Conservation (phyloP, 53 echinoderm and acorn worm species). For the Holothuria scabra region DNA sequence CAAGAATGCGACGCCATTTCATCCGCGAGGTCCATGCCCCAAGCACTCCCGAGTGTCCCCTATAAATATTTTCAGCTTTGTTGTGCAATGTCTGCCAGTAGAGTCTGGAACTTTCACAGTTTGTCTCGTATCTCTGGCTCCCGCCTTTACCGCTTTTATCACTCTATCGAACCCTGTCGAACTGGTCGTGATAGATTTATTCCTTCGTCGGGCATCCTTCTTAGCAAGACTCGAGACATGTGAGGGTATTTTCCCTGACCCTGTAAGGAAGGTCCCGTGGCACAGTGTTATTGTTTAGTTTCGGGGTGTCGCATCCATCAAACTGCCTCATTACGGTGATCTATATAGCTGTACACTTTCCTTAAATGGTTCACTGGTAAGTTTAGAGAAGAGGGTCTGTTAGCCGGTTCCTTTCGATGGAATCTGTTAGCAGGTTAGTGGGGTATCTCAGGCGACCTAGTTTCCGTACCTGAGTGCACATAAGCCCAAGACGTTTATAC, state of each 20-base stretch:
- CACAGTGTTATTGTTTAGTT: conserved; percentile 20
- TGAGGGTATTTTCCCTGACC: conserved; percentile 22
- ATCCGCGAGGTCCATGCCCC: no score
- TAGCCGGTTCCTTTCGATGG: no score
- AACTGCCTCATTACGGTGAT: background rate
- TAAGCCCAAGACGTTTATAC: no score
- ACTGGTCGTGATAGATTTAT: conserved; percentile 39
- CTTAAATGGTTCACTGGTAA: background rate
- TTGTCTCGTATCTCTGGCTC: background rate
- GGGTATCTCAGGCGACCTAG: no score
- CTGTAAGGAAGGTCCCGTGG: conserved; percentile 11
- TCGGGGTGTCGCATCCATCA: conserved; percentile 36
- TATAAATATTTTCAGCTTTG: no score
- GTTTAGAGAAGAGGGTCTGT: background rate
- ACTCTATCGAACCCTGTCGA: background rate
- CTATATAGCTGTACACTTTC: background rate
- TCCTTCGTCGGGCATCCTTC: background rate
- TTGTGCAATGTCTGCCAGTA: no score
- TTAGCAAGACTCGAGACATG: background rate
- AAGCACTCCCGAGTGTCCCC: no score
- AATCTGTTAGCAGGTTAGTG: no score
- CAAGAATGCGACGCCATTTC: no score
- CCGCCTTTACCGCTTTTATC: background rate
- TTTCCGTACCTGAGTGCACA: no score
- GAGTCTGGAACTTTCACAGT: no score